Base-by-base conservation (phyloP, 2,797 vertebrate species). In the Schizothorax lantsangensis region DNA sequence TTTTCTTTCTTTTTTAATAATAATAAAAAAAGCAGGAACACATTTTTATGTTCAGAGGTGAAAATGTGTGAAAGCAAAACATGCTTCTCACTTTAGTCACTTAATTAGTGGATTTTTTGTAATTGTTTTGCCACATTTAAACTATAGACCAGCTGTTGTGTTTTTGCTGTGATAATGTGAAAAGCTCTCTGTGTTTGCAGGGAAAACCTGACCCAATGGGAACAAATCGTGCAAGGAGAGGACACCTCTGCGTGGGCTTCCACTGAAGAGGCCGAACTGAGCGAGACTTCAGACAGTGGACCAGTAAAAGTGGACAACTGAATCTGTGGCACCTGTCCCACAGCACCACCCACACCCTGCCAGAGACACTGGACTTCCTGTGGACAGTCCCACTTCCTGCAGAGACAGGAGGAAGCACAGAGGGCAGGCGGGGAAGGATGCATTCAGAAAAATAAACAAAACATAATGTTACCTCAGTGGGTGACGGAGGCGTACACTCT, bases 141-240 rank as follows among this genome's bases (percentile, higher is more conserved):
- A 8, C 40, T 26, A 2, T 45, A 17, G 43, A 33, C 12, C 11
- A 49, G 5, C 7, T 8, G 17, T n/a, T 75, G 15, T 71, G 49
- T 52, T 81, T 90, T 78, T 92, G 49, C 57, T 36, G 73, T 10
- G 26, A 40, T 79, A 17, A 43, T 62, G 43, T 81, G 19, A 81
- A 81, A 26, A 47, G 15, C 26, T 49, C 1, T 81, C 26, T 81
- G 43, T 81, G 62, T 69, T 84, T 92, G 54, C 90, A 99, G 98
- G 94, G 96, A 98, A 84, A 99, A 99, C 94, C 96, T 99, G 87
- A 90, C 89, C 89, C 98, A 99, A 87, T 99, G 98, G 98, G 98
- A 99, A 92, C 97, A 95, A 92, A 96, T 99, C 68, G 97, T 96
- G 0, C 95, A 91, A 26, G 97, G 97, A 62, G 98, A 99, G 90